Evolutionary conservation across 1,140 invertebrate species (phyloP).

Genomic region (Zaprionus inermis): DNA sequence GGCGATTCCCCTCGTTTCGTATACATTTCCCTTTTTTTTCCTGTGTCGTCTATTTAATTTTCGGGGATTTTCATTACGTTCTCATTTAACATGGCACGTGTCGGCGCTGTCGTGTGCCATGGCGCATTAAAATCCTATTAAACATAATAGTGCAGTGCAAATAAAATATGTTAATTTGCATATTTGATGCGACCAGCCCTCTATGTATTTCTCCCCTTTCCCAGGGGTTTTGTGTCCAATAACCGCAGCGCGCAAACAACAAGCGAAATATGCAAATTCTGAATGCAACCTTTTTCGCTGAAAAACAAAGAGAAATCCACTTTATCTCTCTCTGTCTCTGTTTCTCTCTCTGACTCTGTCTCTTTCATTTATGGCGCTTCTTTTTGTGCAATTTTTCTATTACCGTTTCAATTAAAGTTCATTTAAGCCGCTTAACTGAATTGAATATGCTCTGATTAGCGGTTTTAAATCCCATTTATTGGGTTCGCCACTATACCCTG

Average conservation of each 20-base stretch:
- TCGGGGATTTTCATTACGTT: constrained; percentile 3
- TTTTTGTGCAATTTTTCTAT: constrained; percentile 25
- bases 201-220: not conserved
- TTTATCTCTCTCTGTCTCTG: not conserved
- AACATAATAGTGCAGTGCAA: constrained; percentile 45
- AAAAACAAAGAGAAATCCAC: constrained; percentile 9
- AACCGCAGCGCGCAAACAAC: constrained; percentile 4
- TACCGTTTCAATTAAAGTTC: constrained; percentile 41
- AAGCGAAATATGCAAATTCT: constrained; percentile 24
- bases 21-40: not conserved
- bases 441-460: constrained; percentile 44
- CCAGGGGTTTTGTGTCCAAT: not conserved
- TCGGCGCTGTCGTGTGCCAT: constrained; percentile 18
- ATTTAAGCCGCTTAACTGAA: constrained; percentile 55
- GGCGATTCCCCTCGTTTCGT: not conserved
- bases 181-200: constrained; percentile 49
- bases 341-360: not conserved
- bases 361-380: not conserved
- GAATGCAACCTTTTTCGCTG: not conserved
- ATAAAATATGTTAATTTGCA: constrained; percentile 69
- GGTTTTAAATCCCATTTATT: constrained; percentile 28
- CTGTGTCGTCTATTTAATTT: constrained; percentile 34
- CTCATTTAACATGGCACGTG: constrained; percentile 26
- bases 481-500: not conserved
- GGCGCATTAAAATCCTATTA: constrained; percentile 67